Evolutionary conservation across 1,140 invertebrate genomes (phyloP), one percentile per base, ranked within the genome.

Genomic region (Orussus abietinus): DNA sequence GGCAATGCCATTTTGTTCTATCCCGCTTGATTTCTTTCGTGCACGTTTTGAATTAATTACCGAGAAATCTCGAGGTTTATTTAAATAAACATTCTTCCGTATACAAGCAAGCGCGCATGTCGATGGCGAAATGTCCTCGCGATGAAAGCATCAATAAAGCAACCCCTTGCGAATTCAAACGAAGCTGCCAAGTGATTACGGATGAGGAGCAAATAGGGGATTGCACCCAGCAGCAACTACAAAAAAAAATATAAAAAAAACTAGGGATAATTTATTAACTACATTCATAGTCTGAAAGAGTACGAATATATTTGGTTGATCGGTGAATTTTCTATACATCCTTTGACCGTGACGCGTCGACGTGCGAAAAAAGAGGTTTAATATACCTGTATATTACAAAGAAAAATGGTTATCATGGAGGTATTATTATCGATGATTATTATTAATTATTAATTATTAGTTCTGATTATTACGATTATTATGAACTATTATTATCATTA

Each of bases 201-300:
- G 31, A 17, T 44, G 15, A 26, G 2, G 18, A 32, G 36, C 37
- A 11, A 5, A 19, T 37, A 5, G 31, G 2, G 13, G 13, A 5
- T 3, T 10, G 9, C 11, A 33, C 31, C 9, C 10, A 33, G 11
- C n/a, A n/a, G 15, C 50, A 20, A 46, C 36, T 52, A 49, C 47
- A 47, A 38, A 30, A 25, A 37, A 22, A 39, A 53, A 50, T 35
- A 26, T 7, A 18, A 14, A 30, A n/a, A 42, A 62, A 67, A 62
- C 61, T 67, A 66, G 59, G 60, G 44, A 67, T 67, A 60, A 66
- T 69, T 72, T 70, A 69, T 70, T 64, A 60, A 61, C 61, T 67
- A 64, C 55, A 66, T 62, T 65, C 49, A 62, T 65, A 67, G 57
- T 68, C 59, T 47, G 49, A 65, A 48, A 53, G 54, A 43, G 54